Evolutionary conservation across 1,140 invertebrate genomes (phyloP).

Genomic region (Pectinophora gossypiella): DNA sequence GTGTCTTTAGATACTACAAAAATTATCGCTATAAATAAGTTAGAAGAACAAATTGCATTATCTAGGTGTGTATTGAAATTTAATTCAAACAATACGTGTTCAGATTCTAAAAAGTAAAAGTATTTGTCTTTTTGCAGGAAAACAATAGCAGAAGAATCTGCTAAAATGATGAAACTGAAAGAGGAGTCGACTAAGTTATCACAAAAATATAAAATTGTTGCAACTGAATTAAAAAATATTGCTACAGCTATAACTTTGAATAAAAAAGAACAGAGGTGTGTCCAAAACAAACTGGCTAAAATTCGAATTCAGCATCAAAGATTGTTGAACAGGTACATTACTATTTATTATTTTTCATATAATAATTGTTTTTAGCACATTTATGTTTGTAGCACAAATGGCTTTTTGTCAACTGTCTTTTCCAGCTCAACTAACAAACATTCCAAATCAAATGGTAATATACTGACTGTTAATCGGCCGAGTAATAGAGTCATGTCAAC

Average conservation of each 20-base stretch:
- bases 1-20: slow-evolving; percentile 24
- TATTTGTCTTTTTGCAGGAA: slow-evolving; percentile 42
- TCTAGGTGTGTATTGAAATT: slow-evolving; percentile 45
- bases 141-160: slow-evolving; percentile 63
- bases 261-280: slow-evolving; percentile 50
- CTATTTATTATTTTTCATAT: slow-evolving; percentile 13
- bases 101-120: slow-evolving; percentile 1
- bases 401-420: slow-evolving; percentile 11
- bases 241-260: slow-evolving; percentile 58
- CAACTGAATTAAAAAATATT: slow-evolving; percentile 56
- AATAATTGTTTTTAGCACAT: slow-evolving; percentile 18
- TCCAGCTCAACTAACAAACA: slow-evolving; percentile 46
- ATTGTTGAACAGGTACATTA: slow-evolving; percentile 55
- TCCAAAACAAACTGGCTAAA: slow-evolving; percentile 48
- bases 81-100: not conserved
- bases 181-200: slow-evolving; percentile 54
- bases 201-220: slow-evolving; percentile 62
- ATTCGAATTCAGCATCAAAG: slow-evolving; percentile 57
- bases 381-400: not conserved
- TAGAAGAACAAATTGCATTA: slow-evolving; percentile 55
- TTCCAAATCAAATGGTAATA: slow-evolving; percentile 35
- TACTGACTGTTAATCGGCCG: slow-evolving; percentile 14
- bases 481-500: slow-evolving; percentile 10
- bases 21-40: slow-evolving; percentile 22
- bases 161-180: slow-evolving; percentile 59